These are phyloP conservation scores for Lepidocolaptes lacrymiger DNA, from an alignment of 2,797 vertebrate genomes.

Conservation along the genomic window DNA sequence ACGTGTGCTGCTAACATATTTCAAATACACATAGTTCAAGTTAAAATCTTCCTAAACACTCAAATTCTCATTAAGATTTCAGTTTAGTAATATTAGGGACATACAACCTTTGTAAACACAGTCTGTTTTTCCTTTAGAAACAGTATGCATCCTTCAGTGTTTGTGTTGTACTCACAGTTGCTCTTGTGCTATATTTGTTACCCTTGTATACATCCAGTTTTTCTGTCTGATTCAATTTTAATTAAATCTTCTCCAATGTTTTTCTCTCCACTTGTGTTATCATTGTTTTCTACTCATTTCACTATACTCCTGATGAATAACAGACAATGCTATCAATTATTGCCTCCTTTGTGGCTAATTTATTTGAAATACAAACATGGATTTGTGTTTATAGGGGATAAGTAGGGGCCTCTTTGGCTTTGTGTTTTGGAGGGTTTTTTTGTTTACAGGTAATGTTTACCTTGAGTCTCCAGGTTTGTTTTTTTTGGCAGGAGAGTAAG, in stretches of 20 bases:
- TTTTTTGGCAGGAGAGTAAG: background rate
- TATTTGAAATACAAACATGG: background rate
- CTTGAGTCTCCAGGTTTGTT: background rate
- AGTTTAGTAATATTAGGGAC: background rate
- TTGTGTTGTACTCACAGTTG: background rate
- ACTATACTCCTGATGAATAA: background rate
- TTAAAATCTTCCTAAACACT: background rate
- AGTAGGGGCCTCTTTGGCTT: background rate
- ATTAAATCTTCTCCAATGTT: background rate
- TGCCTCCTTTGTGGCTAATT: background rate
- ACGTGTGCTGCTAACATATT: background rate
- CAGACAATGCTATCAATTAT: background rate
- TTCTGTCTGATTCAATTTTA: background rate
- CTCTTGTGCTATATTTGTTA: background rate
- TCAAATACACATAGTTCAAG: background rate
- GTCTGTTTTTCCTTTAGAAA: background rate
- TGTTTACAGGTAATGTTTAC: background rate
- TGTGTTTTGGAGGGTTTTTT: background rate
- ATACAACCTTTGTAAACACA: background rate
- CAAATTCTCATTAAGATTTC: background rate
- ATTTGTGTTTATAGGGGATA: background rate
- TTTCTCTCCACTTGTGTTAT: background rate
- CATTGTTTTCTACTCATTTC: background rate
- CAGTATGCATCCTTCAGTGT: background rate
- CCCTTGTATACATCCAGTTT: accelerated